Base-by-base conservation (phyloP, 2,888 invertebrate genomes). In the Hyppa rectilinea region DNA sequence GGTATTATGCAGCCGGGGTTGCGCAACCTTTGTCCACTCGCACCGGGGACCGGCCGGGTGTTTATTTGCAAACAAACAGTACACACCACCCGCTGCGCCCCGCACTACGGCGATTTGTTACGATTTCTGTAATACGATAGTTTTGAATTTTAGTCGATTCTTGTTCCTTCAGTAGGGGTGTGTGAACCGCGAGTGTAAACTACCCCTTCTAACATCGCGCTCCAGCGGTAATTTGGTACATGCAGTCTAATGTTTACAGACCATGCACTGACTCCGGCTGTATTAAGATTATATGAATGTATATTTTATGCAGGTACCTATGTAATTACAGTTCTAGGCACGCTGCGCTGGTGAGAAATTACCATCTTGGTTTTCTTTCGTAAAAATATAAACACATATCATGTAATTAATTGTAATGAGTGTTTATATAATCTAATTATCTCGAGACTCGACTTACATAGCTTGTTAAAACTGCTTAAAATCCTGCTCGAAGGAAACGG, bases 11-110 rank as follows among this genome's bases (percentile, higher is more conserved):
- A 83, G 86, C 85, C 84, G 85, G 87, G 87, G 81, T 78, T 84
- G 81, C 73, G 75, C 87, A 76, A 83, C 78, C 76, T 71, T 85
- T 85, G 85, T 85, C 75, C 67, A 72, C 56, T 75, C 81, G 64
- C 89, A 75, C 81, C 88, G 86, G 90, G 91, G 81, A 83, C 84
- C 89, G 84, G 93, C 93, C 95, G 93, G 94, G 92, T 95, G 95
- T 94, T 94, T 95, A 95, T 95, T 95, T 95, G 95, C 95, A 95
- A 95, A 95, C 95, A 95, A 87, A 89, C 88, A 85, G 85, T 89
- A 87, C 85, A 90, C 86, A 73, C 92, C 92, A 84, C 95, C 95
- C 91, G 92, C 90, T 85, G 92, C 71, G 87, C 82, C 38, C 76
- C 81, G 85, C 86, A 87, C 91, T 89, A 89, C 87, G 88, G 85